These are phyloP conservation scores for Cassiopea andromeda DNA, from an alignment of 30 jellyfish, hydroid and myxozoan genomes.

Conservation along the genomic window DNA sequence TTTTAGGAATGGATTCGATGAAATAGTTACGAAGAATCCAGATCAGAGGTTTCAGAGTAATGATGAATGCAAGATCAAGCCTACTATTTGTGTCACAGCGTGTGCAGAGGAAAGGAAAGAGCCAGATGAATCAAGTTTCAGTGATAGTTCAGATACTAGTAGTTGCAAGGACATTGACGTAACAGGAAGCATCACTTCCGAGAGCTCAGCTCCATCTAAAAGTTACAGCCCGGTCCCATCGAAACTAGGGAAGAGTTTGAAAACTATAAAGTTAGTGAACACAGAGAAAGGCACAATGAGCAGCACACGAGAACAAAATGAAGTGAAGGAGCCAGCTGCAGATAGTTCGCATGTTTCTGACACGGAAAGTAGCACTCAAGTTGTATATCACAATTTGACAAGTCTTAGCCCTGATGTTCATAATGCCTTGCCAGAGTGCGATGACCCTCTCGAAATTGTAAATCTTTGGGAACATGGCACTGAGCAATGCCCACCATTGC, in stretches of 20 bases:
- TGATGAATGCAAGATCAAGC: neutral
- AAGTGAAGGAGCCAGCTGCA: neutral
- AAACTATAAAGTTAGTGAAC: neutral
- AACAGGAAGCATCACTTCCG: constrained; percentile 38
- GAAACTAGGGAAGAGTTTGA: neutral
- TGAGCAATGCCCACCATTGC: constrained; percentile 72
- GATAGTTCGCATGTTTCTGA: neutral
- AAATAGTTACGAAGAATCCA: neutral
- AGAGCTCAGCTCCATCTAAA: constrained; percentile 33
- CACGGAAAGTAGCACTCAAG: neutral
- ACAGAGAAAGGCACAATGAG: neutral
- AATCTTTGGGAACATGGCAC: constrained; percentile 75
- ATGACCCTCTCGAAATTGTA: constrained; percentile 38
- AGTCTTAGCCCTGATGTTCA: neutral
- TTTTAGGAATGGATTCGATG: neutral
- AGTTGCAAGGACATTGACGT: constrained; percentile 44
- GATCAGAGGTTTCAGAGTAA: neutral
- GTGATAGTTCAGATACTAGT: constrained; percentile 38
- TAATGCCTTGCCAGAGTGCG: constrained; percentile 32
- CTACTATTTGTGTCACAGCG: neutral
- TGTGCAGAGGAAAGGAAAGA: constrained; percentile 12
- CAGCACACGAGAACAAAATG: neutral
- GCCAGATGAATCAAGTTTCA: constrained; percentile 3
- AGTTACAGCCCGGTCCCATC: constrained; percentile 29
- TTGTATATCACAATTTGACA: neutral